These are phyloP conservation scores for Ammodramus savannarum DNA, from an alignment of 2,113 vertebrate genomes.

Conservation along the genomic window DNA sequence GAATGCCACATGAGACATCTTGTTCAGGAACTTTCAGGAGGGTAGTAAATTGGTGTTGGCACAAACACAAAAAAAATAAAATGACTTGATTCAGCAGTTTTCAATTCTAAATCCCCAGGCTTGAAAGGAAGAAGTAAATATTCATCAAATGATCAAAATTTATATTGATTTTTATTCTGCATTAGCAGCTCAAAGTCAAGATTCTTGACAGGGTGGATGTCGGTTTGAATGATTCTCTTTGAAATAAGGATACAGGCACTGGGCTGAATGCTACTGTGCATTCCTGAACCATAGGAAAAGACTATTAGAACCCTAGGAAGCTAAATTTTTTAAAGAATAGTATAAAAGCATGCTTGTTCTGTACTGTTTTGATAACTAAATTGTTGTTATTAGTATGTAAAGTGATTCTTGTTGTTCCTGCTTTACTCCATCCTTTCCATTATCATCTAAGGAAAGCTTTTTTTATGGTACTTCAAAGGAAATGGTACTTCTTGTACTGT, in stretches of 20 bases:
- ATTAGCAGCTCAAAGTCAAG: constrained; percentile 85
- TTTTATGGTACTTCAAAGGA: constrained; percentile 62
- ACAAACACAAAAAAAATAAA: constrained; percentile 87
- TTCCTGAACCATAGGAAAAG: constrained; percentile 72
- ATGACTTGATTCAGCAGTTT: constrained; percentile 90
- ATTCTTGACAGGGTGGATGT: constrained; percentile 76
- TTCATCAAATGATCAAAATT: constrained; percentile 92
- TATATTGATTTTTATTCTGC: constrained; percentile 88
- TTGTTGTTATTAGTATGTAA: constrained; percentile 75
- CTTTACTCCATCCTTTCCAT: constrained; percentile 43
- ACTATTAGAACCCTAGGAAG: constrained; percentile 72
- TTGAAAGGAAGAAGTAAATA: constrained; percentile 80
- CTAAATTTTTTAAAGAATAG: constrained; percentile 69
- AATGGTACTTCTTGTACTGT: background rate
- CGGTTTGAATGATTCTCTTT: constrained; percentile 85
- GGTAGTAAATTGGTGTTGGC: constrained; percentile 86
- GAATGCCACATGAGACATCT: constrained; percentile 77
- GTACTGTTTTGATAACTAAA: constrained; percentile 76
- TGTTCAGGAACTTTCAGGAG: constrained; percentile 82
- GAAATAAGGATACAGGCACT: constrained; percentile 77
- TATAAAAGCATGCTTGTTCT: constrained; percentile 70
- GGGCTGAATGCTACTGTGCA: constrained; percentile 65
- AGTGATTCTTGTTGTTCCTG: constrained; percentile 69
- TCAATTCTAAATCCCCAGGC: constrained; percentile 75
- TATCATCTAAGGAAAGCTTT: constrained; percentile 55